Evolutionary conservation across 2,113 vertebrate genomes (phyloP), one percentile per base, ranked within the genome.

Genomic region (Piaya cayana): DNA sequence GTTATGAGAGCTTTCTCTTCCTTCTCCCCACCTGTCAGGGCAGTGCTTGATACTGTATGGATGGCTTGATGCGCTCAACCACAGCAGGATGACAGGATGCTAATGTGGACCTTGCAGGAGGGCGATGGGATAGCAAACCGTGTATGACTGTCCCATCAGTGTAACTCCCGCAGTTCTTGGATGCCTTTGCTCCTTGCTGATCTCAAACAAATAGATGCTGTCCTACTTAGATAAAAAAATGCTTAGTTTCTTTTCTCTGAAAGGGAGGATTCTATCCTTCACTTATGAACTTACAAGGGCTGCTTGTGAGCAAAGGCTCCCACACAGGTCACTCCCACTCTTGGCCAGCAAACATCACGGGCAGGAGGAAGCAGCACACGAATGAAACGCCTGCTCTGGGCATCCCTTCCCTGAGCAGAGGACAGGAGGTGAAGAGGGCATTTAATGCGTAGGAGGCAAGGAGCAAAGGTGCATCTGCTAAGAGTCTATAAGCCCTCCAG

Each of bases 201-300:
- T 88, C 58, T 92, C 72, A 50, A 42, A 69, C n/a, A 78, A 92
- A 70, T 74, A 90, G 76, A 74, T 25, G 47, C 62, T 92, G 86
- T 72, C 86, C 91, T 93, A 88, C 86, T 93, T 90, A 91, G 42
- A 92, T 71, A 64, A 91, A n/a, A n/a, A 92, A 94, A 82, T 47
- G 25, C 59, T 74, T 75, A 1, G 5, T 77, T 92, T 90, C 59
- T 91, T 13, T 56, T 88, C 83, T 75, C 76, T 81, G 52, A 75
- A 88, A 68, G 72, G 55, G 30, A 81, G 49, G 49, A 39, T 25
- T 87, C 62, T 93, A 53, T 72, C 67, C 58, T 89, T 82, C 53
- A 72, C 20, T 70, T 56, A 56, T 9, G 62, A 81, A 43, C 64
- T 84, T 77, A 56, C 8, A 71, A 49, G 52, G 42, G 49, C 30